Evolutionary conservation across 2,888 invertebrate genomes (phyloP).

Genomic region (Drosophila differens): DNA sequence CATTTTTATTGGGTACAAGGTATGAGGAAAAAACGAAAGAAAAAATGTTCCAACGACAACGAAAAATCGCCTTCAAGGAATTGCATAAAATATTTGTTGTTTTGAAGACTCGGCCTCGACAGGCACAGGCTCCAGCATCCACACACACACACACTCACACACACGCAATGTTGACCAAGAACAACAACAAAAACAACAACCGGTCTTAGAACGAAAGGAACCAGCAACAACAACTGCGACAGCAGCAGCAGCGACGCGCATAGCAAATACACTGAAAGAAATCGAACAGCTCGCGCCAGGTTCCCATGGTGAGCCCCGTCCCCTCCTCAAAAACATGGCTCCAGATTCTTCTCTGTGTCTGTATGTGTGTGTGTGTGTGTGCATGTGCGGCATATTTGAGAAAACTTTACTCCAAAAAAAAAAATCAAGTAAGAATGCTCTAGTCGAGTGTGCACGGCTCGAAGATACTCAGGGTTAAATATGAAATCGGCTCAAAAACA

Average conservation of each 20-base stretch:
- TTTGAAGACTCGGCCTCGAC: conserved; percentile 75
- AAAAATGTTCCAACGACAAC: conserved; percentile 25
- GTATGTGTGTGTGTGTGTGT: conserved; percentile 21
- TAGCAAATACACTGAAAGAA: conserved; percentile 73
- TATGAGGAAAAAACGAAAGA: conserved; percentile 18
- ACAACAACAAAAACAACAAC: conserved; percentile 51
- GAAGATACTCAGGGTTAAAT: not conserved
- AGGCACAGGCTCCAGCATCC: conserved; percentile 53
- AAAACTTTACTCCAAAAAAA: conserved; percentile 44
- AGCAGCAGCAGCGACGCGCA: conserved; percentile 32
- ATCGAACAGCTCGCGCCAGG: conserved; percentile 53
- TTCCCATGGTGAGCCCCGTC: conserved; percentile 64
- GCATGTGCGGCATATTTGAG: conserved; percentile 65
- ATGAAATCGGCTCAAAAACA: not conserved
- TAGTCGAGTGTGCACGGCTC: not conserved
- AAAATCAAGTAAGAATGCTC: not conserved
- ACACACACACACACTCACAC: conserved; percentile 19
- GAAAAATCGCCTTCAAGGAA: conserved; percentile 77
- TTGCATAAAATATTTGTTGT: conserved; percentile 79
- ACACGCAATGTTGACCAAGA: conserved; percentile 68
- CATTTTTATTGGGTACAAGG: not conserved
- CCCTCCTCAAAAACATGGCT: conserved; percentile 64
- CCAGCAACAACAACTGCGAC: conserved; percentile 55
- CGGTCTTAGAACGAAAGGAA: conserved; percentile 71
- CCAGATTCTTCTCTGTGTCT: conserved; percentile 37